phyloP scores from a whole-genome alignment of 2,888 invertebrate species.

The Amphipoea oculea region DNA sequence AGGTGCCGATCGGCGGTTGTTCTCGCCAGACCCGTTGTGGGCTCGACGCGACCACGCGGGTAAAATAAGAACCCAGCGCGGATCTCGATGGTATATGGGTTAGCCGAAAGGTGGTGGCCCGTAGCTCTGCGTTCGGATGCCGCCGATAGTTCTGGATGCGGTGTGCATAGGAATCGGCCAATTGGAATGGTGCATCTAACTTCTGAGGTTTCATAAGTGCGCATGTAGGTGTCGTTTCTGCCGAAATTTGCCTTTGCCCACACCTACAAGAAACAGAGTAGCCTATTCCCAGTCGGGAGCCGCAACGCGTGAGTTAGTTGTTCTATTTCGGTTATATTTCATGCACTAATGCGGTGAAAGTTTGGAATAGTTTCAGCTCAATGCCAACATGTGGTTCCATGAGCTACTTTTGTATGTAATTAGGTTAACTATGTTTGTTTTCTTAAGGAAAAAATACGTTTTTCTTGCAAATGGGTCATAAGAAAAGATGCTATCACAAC shows the following conservation, averaged over 20 bases:
- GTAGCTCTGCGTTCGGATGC: too few species aligned
- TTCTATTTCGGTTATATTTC: slow-evolving; percentile 38
- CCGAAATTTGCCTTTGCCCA: rapidly evolving
- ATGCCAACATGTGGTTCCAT: slow-evolving; percentile 46
- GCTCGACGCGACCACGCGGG: too few species aligned
- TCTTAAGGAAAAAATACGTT: not conserved
- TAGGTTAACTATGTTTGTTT: slow-evolving; percentile 51
- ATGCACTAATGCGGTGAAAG: slow-evolving; percentile 46
- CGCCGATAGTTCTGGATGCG: too few species aligned
- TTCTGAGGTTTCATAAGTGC: not conserved
- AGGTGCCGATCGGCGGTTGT: too few species aligned
- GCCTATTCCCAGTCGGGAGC: not conserved
- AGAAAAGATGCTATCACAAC: not conserved
- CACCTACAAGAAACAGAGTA: not conserved
- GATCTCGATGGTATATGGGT: too few species aligned
- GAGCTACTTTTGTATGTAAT: slow-evolving; percentile 44
- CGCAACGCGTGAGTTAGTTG: slow-evolving; percentile 22
- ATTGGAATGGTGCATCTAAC: too few species aligned
- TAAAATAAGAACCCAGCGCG: too few species aligned
- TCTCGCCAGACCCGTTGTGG: too few species aligned
- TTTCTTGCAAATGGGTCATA: slow-evolving; percentile 3
- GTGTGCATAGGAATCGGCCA: too few species aligned
- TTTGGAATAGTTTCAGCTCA: slow-evolving; percentile 54
- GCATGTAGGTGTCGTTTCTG: not conserved
- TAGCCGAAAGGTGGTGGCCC: too few species aligned